These are phyloP conservation scores for Brachypodius melanocephalos DNA, from an alignment of 2,113 vertebrate species.

Conservation along the genomic window DNA sequence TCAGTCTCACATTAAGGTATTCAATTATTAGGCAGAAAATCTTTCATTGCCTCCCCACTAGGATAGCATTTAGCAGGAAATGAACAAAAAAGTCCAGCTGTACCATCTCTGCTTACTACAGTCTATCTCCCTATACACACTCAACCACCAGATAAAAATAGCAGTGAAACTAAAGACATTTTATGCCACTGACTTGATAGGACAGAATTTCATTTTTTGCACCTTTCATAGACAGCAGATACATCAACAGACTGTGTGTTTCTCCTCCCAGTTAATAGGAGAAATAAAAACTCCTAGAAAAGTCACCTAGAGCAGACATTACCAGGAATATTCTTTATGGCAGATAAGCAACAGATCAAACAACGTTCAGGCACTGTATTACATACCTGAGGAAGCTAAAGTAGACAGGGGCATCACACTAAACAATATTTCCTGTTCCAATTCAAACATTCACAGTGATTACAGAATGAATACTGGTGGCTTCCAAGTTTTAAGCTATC, in stretches of 20 bases:
- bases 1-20: background rate
- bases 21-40: background rate
- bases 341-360: background rate
- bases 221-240: background rate
- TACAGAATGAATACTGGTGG: background rate
- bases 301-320: background rate
- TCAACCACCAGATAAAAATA: background rate
- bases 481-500: background rate
- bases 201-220: background rate
- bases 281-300: background rate
- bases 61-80: fast-evolving
- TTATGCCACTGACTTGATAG: background rate
- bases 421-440: background rate
- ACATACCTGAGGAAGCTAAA: background rate
- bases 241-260: background rate
- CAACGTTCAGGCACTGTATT: background rate
- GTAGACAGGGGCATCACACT: background rate
- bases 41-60: background rate
- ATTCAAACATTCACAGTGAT: background rate
- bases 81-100: background rate
- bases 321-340: background rate
- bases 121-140: background rate
- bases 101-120: background rate
- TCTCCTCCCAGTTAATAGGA: background rate
- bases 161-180: background rate